Conservation (phyloP, 2,797 vertebrate genomes). For the Schizopygopsis pylzovi region DNA sequence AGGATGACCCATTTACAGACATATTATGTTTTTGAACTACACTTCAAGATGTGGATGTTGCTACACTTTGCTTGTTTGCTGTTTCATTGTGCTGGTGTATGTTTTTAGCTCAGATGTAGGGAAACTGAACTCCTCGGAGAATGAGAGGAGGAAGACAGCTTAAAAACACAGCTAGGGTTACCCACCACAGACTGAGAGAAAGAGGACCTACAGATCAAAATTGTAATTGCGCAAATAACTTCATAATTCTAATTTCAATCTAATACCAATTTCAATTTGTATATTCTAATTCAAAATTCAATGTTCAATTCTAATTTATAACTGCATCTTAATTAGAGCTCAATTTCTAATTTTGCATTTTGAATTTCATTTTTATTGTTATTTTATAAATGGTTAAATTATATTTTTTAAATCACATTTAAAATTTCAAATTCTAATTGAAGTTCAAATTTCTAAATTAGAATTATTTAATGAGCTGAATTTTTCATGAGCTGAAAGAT, state of each 20-base stretch:
- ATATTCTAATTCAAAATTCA: background rate
- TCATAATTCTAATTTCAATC: background rate
- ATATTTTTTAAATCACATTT: background rate
- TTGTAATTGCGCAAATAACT: background rate
- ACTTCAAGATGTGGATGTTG: conserved; percentile 13
- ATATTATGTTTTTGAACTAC: conserved; percentile 16
- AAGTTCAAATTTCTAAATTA: no score
- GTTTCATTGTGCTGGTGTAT: conserved; percentile 12
- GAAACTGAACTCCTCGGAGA: conserved; percentile 6
- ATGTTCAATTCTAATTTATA: background rate
- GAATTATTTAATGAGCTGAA: no score
- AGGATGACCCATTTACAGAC: conserved; percentile 42
- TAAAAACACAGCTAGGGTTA: background rate
- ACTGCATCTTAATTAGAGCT: background rate
- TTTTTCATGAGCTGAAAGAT: no score
- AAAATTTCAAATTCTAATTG: background rate
- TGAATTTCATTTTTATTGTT: background rate
- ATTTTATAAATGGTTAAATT: no score
- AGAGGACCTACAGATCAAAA: background rate
- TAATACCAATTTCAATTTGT: background rate
- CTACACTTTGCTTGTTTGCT: background rate
- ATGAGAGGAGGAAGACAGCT: background rate
- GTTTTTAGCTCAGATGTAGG: conserved; percentile 44
- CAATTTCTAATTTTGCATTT: no score
- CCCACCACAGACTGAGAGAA: background rate